phyloP scores from a whole-genome alignment of 2,797 vertebrate genomes.

The Anguilla marmorata region DNA sequence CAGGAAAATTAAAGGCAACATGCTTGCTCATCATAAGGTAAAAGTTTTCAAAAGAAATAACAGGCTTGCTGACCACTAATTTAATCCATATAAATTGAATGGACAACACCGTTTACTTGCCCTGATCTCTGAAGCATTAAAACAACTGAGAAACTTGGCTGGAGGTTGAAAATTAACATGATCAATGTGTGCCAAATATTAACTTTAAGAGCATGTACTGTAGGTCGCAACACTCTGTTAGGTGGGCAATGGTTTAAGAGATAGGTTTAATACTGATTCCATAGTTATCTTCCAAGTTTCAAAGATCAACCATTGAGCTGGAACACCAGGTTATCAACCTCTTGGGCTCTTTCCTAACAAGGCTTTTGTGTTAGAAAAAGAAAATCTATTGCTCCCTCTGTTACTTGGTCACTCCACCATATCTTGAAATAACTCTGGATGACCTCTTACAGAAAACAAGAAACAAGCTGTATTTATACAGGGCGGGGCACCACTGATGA shows the following conservation, averaged over 20 bases:
- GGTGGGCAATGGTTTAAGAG: background rate
- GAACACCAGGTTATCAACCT: background rate
- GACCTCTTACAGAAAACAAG: background rate
- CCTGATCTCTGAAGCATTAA: background rate
- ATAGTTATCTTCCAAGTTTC: background rate
- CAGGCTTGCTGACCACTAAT: background rate
- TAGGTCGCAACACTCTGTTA: background rate
- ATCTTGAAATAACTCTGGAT: background rate
- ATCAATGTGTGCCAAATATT: background rate
- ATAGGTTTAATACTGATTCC: background rate
- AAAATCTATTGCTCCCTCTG: background rate
- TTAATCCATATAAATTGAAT: background rate
- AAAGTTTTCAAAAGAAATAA: background rate
- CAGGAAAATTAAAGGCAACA: background rate
- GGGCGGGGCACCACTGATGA: conserved; percentile 2
- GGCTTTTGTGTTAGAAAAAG: background rate
- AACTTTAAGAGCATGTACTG: background rate
- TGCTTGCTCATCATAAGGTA: background rate
- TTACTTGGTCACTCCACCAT: background rate
- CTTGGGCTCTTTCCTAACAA: background rate
- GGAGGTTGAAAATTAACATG: background rate
- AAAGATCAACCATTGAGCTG: background rate
- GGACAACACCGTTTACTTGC: background rate
- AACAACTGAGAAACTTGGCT: background rate
- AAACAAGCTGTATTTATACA: background rate